Conservation (phyloP, 2,113 vertebrate species). For the Camelus bactrianus region DNA sequence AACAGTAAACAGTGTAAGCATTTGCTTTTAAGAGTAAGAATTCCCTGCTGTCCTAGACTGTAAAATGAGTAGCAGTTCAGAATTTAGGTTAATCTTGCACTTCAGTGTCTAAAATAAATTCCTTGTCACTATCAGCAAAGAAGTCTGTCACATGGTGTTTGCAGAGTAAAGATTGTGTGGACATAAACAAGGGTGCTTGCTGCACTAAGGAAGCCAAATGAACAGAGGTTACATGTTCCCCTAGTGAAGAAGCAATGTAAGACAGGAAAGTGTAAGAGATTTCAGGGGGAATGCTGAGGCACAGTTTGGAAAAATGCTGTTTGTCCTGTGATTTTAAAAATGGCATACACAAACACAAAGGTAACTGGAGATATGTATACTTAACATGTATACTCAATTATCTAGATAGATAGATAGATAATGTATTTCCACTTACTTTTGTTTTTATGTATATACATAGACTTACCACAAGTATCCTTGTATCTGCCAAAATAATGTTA, state of each 20-base stretch:
- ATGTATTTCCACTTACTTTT: rapidly evolving
- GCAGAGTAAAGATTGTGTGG: slow-evolving; percentile 8
- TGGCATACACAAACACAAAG: not conserved
- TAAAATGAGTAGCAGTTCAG: slow-evolving; percentile 23
- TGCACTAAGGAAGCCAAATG: slow-evolving; percentile 47
- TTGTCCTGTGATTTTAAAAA: slow-evolving; percentile 8
- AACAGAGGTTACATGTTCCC: slow-evolving; percentile 14
- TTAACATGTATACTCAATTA: not conserved
- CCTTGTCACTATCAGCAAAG: not conserved
- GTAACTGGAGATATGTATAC: not conserved
- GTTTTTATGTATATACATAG: not conserved
- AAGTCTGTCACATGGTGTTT: slow-evolving; percentile 47
- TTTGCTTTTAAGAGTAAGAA: slow-evolving; percentile 42
- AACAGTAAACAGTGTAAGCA: not conserved
- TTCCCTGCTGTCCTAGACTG: not conserved
- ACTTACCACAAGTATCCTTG: not conserved
- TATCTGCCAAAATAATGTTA: not conserved
- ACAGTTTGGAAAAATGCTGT: not conserved
- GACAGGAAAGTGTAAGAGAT: not conserved
- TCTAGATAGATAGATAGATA: not conserved
- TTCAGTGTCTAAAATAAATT: not conserved
- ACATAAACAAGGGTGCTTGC: slow-evolving; percentile 32
- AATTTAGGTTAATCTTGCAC: slow-evolving; percentile 29
- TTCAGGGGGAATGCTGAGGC: not conserved
- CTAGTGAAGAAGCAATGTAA: slow-evolving; percentile 49